These are phyloP conservation scores for Numida meleagris DNA, from an alignment of 2,113 vertebrate genomes.

Conservation along the genomic window DNA sequence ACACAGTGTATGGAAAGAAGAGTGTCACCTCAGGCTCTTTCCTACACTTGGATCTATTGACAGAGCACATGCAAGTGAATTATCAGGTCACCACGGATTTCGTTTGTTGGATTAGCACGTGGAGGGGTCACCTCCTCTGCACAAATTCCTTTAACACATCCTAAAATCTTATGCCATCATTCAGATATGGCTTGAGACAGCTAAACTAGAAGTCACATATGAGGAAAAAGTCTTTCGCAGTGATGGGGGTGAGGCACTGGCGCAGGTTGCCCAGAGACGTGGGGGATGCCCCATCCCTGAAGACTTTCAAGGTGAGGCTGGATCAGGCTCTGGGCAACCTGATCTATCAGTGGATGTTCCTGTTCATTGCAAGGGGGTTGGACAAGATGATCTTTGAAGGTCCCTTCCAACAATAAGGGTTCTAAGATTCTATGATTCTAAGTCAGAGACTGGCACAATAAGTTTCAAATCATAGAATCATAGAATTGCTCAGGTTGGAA, in stretches of 20 bases:
- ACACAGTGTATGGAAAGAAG: fast-evolving
- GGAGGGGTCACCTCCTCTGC: not conserved
- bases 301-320: too few relatives aligned
- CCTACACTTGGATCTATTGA: fast-evolving
- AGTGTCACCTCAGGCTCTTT: not conserved
- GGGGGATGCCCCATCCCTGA: too few relatives aligned
- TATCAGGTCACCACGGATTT: not conserved
- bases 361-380: too few relatives aligned
- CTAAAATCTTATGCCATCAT: not conserved
- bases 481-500: too few relatives aligned
- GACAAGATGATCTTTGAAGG: too few relatives aligned
- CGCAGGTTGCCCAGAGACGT: too few relatives aligned
- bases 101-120: not conserved
- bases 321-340: too few relatives aligned
- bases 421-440: too few relatives aligned
- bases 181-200: not conserved
- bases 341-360: too few relatives aligned
- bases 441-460: not conserved
- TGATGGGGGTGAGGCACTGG: too few relatives aligned
- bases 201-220: not conserved
- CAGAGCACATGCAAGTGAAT: not conserved
- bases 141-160: not conserved
- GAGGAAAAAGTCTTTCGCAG: too few relatives aligned
- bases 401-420: too few relatives aligned
- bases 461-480: not conserved